Conservation (phyloP, 2,888 invertebrate species). For the Drosophila buzzatii region DNA sequence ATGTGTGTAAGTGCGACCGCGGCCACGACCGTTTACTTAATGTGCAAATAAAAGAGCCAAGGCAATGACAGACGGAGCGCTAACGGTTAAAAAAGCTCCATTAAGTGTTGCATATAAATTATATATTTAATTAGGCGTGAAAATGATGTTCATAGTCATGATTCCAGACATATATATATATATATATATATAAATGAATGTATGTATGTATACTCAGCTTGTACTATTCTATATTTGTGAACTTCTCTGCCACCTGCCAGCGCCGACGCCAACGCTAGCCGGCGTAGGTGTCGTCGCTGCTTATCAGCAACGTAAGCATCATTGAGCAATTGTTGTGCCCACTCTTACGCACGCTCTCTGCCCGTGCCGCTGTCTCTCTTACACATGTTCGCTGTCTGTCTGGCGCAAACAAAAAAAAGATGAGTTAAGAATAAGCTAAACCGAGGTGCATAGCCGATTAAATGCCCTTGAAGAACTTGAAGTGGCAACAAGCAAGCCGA, state of each 20-base stretch:
- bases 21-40: slow-evolving; percentile 11
- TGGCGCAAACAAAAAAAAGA: background rate
- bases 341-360: slow-evolving; percentile 8
- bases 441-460: background rate
- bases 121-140: slow-evolving; percentile 26
- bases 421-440: slow-evolving; percentile 1
- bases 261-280: background rate
- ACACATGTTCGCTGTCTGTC: background rate
- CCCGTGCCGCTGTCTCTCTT: background rate
- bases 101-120: slow-evolving; percentile 29
- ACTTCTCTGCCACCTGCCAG: background rate
- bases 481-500: background rate
- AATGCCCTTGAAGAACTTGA: background rate
- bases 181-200: background rate
- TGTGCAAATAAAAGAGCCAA: slow-evolving; percentile 52
- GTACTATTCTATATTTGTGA: slow-evolving; percentile 21
- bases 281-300: slow-evolving; percentile 12
- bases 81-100: slow-evolving; percentile 30
- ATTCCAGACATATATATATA: background rate
- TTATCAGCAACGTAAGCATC: slow-evolving; percentile 38
- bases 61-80: slow-evolving; percentile 30
- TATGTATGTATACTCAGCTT: background rate
- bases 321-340: slow-evolving; percentile 11
- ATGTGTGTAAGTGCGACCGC: slow-evolving; percentile 17
- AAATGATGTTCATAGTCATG: slow-evolving; percentile 5